Evolutionary conservation across 2,113 vertebrate genomes (phyloP).

Genomic region (Perca fluviatilis): DNA sequence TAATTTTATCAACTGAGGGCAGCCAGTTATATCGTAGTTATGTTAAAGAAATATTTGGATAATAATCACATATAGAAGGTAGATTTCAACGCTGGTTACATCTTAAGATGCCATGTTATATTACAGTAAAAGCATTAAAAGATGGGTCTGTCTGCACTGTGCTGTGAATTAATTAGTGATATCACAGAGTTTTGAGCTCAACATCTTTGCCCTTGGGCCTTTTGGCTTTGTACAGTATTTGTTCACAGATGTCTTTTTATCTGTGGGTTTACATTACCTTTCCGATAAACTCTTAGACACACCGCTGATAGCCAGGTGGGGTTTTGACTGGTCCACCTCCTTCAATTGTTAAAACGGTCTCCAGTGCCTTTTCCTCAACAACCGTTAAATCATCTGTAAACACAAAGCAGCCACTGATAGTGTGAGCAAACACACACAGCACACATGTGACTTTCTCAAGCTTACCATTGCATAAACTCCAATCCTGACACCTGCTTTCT

Average conservation of each 20-base stretch:
- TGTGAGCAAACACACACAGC: slow-evolving; percentile 62
- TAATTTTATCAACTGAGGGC: not conserved
- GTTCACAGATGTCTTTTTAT: slow-evolving; percentile 35
- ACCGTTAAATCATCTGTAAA: slow-evolving; percentile 72
- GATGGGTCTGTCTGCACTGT: not conserved
- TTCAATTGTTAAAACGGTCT: slow-evolving; percentile 30
- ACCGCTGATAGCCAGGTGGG: slow-evolving; percentile 37
- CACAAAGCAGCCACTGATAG: slow-evolving; percentile 66
- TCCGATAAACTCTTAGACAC: slow-evolving; percentile 50
- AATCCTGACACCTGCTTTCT: slow-evolving; percentile 29
- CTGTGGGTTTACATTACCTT: slow-evolving; percentile 19
- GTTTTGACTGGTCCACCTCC: slow-evolving; percentile 31
- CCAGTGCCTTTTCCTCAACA: slow-evolving; percentile 58
- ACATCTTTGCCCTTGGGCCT: slow-evolving; percentile 28
- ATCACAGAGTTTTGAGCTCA: not conserved
- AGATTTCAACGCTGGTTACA: not conserved
- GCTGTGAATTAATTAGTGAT: not conserved
- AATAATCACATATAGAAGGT: not conserved
- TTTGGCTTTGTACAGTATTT: slow-evolving; percentile 36
- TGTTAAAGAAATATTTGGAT: not conserved
- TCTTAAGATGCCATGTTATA: not conserved
- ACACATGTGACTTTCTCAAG: slow-evolving; percentile 50
- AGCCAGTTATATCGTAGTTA: not conserved
- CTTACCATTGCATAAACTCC: slow-evolving; percentile 9
- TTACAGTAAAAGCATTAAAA: not conserved